Evolutionary conservation across 2,888 invertebrate genomes (phyloP).

Genomic region (Bugulina stolonifera): DNA sequence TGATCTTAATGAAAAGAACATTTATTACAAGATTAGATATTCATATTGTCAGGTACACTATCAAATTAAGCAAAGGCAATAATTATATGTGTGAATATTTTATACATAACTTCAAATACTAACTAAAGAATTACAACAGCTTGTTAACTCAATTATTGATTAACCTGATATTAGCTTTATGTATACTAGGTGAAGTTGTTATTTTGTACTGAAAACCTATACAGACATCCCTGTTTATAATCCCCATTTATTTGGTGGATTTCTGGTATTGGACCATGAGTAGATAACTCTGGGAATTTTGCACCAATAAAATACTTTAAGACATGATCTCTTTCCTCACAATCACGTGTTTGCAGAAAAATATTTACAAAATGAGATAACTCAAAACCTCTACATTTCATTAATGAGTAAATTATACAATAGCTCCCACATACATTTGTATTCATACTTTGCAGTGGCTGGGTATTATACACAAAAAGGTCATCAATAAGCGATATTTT

Average conservation of each 20-base stretch:
- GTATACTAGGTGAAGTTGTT: too few species aligned
- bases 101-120: too few species aligned
- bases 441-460: background rate
- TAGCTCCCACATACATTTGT: background rate
- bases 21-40: too few species aligned
- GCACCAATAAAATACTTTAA: background rate
- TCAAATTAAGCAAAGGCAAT: too few species aligned
- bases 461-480: background rate
- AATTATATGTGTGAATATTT: too few species aligned
- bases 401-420: background rate
- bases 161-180: too few species aligned
- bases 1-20: too few species aligned
- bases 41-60: too few species aligned
- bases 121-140: too few species aligned
- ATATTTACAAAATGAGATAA: background rate
- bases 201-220: too few species aligned
- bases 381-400: background rate
- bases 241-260: background rate
- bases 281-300: background rate
- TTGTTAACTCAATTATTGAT: too few species aligned
- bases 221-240: background rate
- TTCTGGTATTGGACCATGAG: background rate
- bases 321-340: background rate
- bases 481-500: background rate
- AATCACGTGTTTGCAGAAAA: background rate